Evolutionary conservation across 2,888 invertebrate genomes (phyloP), one percentile per base, ranked within the genome.

Genomic region (Chrysolina haemoptera): DNA sequence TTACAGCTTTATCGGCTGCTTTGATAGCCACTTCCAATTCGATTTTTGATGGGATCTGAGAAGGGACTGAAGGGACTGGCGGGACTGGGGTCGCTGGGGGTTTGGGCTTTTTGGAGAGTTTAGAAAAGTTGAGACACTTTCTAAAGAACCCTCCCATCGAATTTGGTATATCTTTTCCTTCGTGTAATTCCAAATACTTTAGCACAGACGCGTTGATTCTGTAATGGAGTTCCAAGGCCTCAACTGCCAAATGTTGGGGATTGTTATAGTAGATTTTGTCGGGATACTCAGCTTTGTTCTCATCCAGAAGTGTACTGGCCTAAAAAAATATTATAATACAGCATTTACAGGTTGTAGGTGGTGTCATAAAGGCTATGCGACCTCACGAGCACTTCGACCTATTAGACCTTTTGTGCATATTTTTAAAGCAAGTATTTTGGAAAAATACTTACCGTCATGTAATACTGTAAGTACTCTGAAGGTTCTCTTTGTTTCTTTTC

Each of bases 171-270:
- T 90, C 90, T 87, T 93, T 93, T 64, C 92, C 93, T 83, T 94
- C 94, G 80, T 94, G 92, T 77, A 93, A 91, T 84, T 95, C 94
- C 41, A 98, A 89, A 86, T 93, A 94, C 88, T 97, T 98, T 6
- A 98, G 89, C 82, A 96, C 94, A n/a, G 95, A 94, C 0, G 96
- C 94, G 86, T 98, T 96, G 70, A 96, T 94, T 83, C 98, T 90
- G 84, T 94, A 94, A 84, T 93, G 93, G 27, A 95, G 90, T 89
- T 98, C 98, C 46, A 98, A 88, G 0, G 96, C 95, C 90, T 98
- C 98, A 63, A 98, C 93, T 14, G 97, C 93, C 63, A 96, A 89
- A 85, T 94, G 92, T 74, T 95, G 94, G 0, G 97, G 96, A 84
- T 92, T 93, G 83, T 92, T 94, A 84, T 96, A 97, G 82, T 93